Evolutionary conservation across 2,888 invertebrate species (phyloP).

Genomic region (Dyspetes luteomarginatus): DNA sequence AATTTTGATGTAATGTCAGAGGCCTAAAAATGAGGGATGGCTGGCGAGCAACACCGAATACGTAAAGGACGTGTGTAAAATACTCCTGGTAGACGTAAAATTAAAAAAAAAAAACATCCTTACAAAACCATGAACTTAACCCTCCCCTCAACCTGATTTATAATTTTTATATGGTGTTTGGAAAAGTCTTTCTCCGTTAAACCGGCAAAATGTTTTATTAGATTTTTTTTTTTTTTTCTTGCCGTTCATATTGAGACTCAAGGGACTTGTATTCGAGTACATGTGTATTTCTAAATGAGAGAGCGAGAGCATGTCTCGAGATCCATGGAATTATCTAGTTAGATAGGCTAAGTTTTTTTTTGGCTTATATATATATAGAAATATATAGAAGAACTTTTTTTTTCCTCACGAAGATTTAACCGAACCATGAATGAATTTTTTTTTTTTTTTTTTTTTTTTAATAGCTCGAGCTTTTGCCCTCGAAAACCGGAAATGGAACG

Average conservation of each 20-base stretch:
- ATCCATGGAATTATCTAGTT: constrained; percentile 72
- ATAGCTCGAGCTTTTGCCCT: background rate
- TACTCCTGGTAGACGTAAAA: constrained; percentile 77
- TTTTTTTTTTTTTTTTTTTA: background rate
- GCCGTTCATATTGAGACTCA: constrained; percentile 70
- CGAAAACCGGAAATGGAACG: background rate
- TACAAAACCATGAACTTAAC: constrained; percentile 6
- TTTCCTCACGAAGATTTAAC: constrained; percentile 71
- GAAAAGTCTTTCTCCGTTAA: constrained; percentile 66
- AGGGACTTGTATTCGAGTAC: constrained; percentile 68
- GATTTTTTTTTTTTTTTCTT: constrained; percentile 42
- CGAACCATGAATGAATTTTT: constrained; percentile 61
- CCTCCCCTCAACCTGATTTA: constrained; percentile 72
- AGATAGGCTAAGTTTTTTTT: constrained; percentile 74
- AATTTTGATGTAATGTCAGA: constrained; percentile 65
- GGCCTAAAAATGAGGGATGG: constrained; percentile 76
- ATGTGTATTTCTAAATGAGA: constrained; percentile 72
- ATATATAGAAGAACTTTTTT: constrained; percentile 55
- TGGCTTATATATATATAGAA: constrained; percentile 74
- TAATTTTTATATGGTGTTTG: constrained; percentile 79
- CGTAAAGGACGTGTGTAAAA: constrained; percentile 73
- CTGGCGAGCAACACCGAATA: constrained; percentile 71
- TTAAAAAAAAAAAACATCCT: constrained; percentile 67
- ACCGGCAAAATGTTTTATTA: constrained; percentile 59
- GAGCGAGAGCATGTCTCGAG: constrained; percentile 64